Evolutionary conservation across 2,113 vertebrate genomes (phyloP).

Genomic region (Chaetodon trifascialis): DNA sequence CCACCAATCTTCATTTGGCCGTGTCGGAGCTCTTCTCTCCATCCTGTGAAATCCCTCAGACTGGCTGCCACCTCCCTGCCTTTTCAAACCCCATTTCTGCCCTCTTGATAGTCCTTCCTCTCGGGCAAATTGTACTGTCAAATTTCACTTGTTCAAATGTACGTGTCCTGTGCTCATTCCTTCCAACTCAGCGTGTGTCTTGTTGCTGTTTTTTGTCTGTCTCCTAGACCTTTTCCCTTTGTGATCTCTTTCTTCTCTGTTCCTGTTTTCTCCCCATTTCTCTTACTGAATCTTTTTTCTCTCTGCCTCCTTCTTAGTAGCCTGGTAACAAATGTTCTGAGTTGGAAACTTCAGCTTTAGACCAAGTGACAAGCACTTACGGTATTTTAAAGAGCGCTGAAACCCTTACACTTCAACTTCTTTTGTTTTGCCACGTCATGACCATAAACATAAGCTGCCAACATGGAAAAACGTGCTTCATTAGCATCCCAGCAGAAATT

Average conservation of each 20-base stretch:
- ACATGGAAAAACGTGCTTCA: not conserved
- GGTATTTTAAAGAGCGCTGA: not conserved
- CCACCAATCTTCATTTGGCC: constrained; percentile 32
- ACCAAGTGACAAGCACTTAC: not conserved
- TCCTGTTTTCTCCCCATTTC: not conserved
- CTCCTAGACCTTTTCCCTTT: not conserved
- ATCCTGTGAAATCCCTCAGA: constrained; percentile 19
- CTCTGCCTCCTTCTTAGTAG: not conserved
- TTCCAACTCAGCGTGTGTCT: not conserved
- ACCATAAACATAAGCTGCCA: not conserved
- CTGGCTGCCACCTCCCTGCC: constrained; percentile 14
- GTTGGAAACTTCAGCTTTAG: not conserved
- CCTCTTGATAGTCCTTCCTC: not conserved
- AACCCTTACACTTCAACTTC: not conserved
- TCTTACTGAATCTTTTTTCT: not conserved
- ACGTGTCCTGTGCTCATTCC: not conserved
- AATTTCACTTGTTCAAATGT: not conserved
- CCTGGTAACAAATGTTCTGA: not conserved
- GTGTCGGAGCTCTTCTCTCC: not conserved
- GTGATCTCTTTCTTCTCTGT: not conserved
- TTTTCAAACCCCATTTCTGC: constrained; percentile 1
- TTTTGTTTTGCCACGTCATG: not conserved
- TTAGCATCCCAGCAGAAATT: constrained; percentile 12
- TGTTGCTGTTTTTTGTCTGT: not conserved
- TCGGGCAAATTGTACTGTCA: not conserved